These are phyloP conservation scores for Dasysyrphus tricinctus DNA, from an alignment of 2,888 invertebrate genomes.

Conservation along the genomic window DNA sequence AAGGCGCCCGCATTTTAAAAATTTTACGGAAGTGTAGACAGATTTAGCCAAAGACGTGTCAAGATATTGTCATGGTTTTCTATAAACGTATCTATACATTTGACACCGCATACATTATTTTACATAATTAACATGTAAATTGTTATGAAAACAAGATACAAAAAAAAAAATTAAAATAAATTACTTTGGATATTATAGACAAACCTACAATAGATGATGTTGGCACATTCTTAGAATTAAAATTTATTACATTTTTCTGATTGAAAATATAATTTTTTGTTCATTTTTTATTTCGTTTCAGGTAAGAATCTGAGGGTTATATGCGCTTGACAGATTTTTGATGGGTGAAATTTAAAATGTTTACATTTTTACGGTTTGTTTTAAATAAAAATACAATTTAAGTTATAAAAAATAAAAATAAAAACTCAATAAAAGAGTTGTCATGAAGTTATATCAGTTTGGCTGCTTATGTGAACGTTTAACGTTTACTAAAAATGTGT, in stretches of 20 bases:
- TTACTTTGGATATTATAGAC: not conserved
- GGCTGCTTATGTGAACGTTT: not conserved
- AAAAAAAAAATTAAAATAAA: conserved; percentile 26
- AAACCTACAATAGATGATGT: not conserved
- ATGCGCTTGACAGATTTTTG: not conserved
- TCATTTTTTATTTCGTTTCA: conserved; percentile 24
- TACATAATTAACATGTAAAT: conserved; percentile 35
- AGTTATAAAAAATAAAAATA: not conserved
- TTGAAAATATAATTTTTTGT: conserved; percentile 12
- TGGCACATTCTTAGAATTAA: conserved; percentile 26
- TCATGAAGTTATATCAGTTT: not conserved
- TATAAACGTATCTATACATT: not conserved
- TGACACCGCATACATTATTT: conserved; percentile 20
- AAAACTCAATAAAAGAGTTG: not conserved
- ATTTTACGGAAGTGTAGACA: conserved; percentile 35
- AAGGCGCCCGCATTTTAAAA: not conserved
- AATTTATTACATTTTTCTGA: conserved; percentile 12
- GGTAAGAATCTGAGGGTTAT: conserved; percentile 19
- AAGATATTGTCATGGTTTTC: not conserved
- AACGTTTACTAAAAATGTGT: not conserved
- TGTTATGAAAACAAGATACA: conserved; percentile 35
- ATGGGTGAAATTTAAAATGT: not conserved
- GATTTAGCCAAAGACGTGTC: conserved; percentile 39
- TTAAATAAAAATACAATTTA: conserved; percentile 13
- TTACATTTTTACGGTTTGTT: conserved; percentile 12